These are phyloP conservation scores for Eupithecia inturbata DNA, from an alignment of 2,888 invertebrate species.

Conservation along the genomic window DNA sequence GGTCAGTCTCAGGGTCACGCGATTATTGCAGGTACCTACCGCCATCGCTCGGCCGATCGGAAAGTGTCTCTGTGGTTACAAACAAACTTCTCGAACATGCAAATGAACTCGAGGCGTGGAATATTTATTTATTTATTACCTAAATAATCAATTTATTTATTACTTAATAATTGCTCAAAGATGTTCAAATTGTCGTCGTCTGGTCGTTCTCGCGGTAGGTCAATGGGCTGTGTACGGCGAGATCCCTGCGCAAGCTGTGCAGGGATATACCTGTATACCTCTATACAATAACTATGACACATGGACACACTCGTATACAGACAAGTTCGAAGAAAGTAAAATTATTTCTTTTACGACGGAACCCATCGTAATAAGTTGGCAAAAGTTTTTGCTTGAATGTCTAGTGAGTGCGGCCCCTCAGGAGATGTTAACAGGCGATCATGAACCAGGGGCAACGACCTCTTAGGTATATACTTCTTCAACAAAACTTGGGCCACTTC, in stretches of 20 bases:
- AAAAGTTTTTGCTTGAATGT: neutral
- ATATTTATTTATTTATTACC: no score
- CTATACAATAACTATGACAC: neutral
- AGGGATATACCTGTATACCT: neutral
- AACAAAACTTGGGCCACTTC: constrained; percentile 11
- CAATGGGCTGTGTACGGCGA: neutral
- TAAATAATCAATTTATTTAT: no score
- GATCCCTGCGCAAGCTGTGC: neutral
- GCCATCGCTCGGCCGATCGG: neutral
- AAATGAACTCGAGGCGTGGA: neutral
- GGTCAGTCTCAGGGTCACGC: constrained; percentile 3
- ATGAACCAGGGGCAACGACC: constrained; percentile 14
- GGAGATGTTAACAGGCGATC: neutral
- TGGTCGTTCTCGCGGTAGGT: neutral
- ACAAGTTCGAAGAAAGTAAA: neutral
- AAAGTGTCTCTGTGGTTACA: neutral
- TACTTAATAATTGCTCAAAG: neutral
- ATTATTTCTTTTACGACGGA: constrained; percentile 1
- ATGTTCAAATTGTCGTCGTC: neutral
- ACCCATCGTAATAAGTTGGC: constrained; percentile 5
- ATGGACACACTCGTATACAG: neutral
- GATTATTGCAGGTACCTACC: neutral
- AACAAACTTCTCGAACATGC: constrained; percentile 10
- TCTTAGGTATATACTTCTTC: constrained; percentile 8
- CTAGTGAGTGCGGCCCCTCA: neutral